Conservation (phyloP, 1,140 invertebrate species). For the Drosophila parvula region DNA sequence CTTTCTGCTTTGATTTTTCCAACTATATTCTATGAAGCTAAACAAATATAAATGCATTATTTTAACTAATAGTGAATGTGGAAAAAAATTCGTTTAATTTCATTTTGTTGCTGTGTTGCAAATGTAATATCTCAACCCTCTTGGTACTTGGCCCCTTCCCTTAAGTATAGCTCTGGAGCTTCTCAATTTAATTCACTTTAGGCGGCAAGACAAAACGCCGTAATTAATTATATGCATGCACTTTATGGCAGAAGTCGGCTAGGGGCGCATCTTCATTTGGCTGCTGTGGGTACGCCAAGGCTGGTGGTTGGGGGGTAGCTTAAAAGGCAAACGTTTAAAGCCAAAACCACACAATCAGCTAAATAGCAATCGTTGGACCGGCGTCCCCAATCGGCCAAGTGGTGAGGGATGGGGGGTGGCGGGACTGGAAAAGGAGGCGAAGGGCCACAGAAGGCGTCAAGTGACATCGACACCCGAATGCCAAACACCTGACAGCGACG, state of each 20-base stretch:
- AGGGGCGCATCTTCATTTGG: conserved; percentile 18
- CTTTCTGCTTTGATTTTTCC: neutral
- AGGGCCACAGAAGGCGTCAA: conserved; percentile 42
- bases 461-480: conserved; percentile 65
- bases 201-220: conserved; percentile 63
- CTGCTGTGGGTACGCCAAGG: neutral
- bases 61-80: neutral
- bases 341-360: conserved; percentile 73
- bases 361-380: conserved; percentile 64
- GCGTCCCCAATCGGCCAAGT: conserved; percentile 34
- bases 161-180: neutral
- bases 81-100: no score
- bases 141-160: neutral
- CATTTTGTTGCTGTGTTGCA: neutral
- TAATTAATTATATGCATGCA: conserved; percentile 73
- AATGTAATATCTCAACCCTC: conserved; percentile 14
- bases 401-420: neutral
- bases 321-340: conserved; percentile 54
- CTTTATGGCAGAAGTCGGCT: conserved; percentile 51
- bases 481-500: conserved; percentile 57
- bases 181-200: conserved; percentile 42
- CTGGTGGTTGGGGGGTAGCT: neutral
- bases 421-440: neutral
- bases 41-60: neutral
- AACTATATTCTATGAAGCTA: neutral